Evolutionary conservation across 2,113 vertebrate genomes (phyloP).

Genomic region (Furnarius figulus): DNA sequence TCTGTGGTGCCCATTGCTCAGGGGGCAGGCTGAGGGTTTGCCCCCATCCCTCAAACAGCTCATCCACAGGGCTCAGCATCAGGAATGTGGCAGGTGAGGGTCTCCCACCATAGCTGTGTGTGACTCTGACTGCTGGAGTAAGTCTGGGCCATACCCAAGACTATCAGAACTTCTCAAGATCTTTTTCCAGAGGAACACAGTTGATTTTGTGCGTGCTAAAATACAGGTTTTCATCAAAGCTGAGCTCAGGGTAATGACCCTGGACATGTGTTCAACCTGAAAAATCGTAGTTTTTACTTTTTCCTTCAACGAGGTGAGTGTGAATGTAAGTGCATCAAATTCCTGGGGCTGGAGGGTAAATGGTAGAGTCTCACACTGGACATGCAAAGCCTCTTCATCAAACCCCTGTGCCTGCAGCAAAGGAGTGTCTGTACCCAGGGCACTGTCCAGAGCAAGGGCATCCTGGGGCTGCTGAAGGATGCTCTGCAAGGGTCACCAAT

Average conservation of each 20-base stretch:
- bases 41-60: background rate
- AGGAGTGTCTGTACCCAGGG: background rate
- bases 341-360: background rate
- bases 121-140: accelerated
- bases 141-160: accelerated
- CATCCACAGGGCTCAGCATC: accelerated
- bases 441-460: background rate
- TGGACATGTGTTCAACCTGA: accelerated
- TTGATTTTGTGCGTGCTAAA: accelerated
- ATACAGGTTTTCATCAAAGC: background rate
- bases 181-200: background rate
- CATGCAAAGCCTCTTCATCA: accelerated
- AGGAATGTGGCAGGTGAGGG: background rate
- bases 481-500: background rate
- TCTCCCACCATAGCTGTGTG: accelerated
- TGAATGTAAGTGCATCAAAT: accelerated
- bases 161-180: no score
- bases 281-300: accelerated
- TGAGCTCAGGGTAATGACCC: background rate
- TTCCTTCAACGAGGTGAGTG: accelerated
- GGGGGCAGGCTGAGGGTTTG: background rate
- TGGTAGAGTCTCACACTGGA: accelerated
- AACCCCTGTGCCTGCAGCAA: accelerated
- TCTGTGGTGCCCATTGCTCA: accelerated
- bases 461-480: background rate